Evolutionary conservation across 1,140 invertebrate species (phyloP).

Genomic region (Helicoverpa zea): DNA sequence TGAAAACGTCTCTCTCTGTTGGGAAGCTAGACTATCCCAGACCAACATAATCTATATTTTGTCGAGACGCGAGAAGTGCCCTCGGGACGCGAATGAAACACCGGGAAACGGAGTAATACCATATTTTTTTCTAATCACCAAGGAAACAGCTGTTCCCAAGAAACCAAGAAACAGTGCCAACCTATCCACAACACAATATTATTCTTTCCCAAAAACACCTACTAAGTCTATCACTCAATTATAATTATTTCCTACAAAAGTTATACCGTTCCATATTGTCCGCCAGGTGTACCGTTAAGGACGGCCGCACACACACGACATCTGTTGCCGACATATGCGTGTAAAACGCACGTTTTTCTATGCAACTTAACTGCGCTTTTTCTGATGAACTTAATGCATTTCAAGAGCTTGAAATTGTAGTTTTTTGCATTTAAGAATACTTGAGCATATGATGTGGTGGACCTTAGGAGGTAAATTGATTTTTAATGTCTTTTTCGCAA

Average conservation of each 20-base stretch:
- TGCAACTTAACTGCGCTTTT: conserved; percentile 31
- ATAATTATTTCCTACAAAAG: background rate
- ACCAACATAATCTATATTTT: too few species aligned
- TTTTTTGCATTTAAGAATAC: background rate
- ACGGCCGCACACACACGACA: conserved; percentile 29
- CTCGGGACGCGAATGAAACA: too few species aligned
- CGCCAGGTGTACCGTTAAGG: conserved; percentile 43
- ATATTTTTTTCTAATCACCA: background rate
- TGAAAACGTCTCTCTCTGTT: too few species aligned
- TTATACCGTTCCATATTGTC: conserved; percentile 11
- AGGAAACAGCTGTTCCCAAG: background rate
- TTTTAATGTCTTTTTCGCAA: background rate
- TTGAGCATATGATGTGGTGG: background rate
- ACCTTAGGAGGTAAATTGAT: background rate
- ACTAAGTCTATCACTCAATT: background rate
- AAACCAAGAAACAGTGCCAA: background rate
- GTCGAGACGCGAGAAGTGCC: too few species aligned
- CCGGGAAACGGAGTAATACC: too few species aligned
- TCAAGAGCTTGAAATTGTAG: background rate
- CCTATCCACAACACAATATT: background rate
- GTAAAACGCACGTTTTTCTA: conserved; percentile 35
- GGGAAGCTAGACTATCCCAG: too few species aligned
- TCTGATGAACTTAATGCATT: background rate
- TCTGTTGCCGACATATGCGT: conserved; percentile 42
- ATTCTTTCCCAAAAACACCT: too few species aligned